These are phyloP conservation scores for Drosophila gunungcola DNA, from an alignment of 1,140 invertebrate species.

Conservation along the genomic window DNA sequence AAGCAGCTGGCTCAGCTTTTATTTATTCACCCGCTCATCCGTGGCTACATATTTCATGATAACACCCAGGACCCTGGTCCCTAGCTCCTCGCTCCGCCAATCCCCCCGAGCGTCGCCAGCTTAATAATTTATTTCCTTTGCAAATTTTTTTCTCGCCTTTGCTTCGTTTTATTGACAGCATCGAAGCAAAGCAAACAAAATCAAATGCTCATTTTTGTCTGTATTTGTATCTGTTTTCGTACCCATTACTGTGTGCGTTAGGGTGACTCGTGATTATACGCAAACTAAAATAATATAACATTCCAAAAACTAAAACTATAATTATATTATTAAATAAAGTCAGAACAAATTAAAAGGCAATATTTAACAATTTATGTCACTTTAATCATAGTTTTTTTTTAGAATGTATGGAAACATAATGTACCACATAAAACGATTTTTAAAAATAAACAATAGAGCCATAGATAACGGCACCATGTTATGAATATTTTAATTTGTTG, in stretches of 20 bases:
- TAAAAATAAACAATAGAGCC: too few species aligned
- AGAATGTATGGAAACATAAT: too few species aligned
- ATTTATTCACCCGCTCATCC: constrained; percentile 47
- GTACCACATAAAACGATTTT: too few species aligned
- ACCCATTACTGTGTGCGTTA: not conserved
- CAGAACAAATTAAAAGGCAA: too few species aligned
- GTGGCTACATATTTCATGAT: constrained; percentile 72
- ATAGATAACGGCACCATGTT: too few species aligned
- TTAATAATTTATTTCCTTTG: constrained; percentile 80
- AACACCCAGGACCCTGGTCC: constrained; percentile 35
- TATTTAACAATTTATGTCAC: too few species aligned
- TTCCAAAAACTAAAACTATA: too few species aligned
- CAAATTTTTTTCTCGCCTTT: constrained; percentile 55
- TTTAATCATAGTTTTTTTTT: too few species aligned
- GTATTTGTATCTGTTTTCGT: constrained; percentile 29
- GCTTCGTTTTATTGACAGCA: constrained; percentile 60
- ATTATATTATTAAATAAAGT: too few species aligned
- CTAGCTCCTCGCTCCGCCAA: not conserved
- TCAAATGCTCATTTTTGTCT: constrained; percentile 65
- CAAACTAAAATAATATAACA: too few species aligned
- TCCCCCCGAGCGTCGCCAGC: constrained; percentile 11
- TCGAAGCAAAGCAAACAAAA: constrained; percentile 67
- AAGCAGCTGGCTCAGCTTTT: constrained; percentile 35
- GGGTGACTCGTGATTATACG: not conserved
- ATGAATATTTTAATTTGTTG: too few species aligned